These are phyloP conservation scores for Todus mexicanus DNA, from an alignment of 2,797 vertebrate species.

Conservation along the genomic window DNA sequence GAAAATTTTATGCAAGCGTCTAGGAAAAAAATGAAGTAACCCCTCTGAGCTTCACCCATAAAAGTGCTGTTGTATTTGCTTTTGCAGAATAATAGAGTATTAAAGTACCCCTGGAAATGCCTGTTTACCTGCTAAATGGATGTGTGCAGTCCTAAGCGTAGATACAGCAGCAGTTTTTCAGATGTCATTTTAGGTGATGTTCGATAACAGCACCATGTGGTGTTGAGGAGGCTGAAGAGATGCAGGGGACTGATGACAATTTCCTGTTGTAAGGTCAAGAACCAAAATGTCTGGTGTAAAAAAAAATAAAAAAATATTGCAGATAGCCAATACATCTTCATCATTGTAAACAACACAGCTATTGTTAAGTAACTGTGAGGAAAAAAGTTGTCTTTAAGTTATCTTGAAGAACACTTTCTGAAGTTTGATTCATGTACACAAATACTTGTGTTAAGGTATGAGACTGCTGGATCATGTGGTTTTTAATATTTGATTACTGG, in stretches of 20 bases:
- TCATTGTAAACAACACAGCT: neutral
- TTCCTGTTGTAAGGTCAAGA: neutral
- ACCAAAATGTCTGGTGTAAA: neutral
- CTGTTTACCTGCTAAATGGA: neutral
- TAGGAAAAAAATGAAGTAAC: neutral
- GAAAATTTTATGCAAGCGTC: neutral
- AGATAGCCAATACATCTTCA: neutral
- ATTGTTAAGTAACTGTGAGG: neutral
- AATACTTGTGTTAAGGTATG: neutral
- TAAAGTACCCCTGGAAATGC: neutral
- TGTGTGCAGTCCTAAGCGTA: neutral
- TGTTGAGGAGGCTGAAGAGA: neutral
- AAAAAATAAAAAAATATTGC: neutral
- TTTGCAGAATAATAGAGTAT: slow-evolving; percentile 5
- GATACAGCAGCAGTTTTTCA: neutral
- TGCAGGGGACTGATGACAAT: neutral
- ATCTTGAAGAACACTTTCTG: neutral
- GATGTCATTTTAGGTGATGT: neutral
- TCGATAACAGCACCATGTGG: neutral
- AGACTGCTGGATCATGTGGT: neutral
- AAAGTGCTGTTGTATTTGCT: neutral
- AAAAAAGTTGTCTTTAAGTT: neutral
- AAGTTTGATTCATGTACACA: neutral
- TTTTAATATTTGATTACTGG: neutral
- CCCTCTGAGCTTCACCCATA: neutral